Base-by-base conservation (phyloP, 2,113 vertebrate genomes). In the Myiozetetes cayanensis region DNA sequence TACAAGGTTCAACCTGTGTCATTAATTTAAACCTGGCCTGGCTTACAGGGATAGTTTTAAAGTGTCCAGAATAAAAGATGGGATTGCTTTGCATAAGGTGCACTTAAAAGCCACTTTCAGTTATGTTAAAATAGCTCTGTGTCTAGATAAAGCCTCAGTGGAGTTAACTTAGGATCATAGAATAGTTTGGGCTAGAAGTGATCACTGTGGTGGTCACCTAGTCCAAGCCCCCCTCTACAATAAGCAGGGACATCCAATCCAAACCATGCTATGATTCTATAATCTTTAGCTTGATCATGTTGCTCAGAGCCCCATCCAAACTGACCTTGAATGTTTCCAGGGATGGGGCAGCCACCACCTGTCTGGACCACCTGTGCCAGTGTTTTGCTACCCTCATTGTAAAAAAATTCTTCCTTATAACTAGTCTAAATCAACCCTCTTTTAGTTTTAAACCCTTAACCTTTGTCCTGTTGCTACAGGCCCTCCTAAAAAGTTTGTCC, bases 401-500 rank as follows among this genome's bases (percentile, higher is more conserved):
- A 49, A 78, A 73, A 55, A 28, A 62, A 3, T 9, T 72, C 35
- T 55, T 77, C 23, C 31, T 61, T 62, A 0, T 7, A 46, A 25
- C 25, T 52, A 22, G 8, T 52, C 16, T 58, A 25, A 43, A 68
- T 70, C 30, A 44, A 5, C 31, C 6, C 41, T 37, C 20, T 68
- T 56, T 66, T 31, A 21, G 15, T 50, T 86, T 79, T 17, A 79
- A 87, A 37, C 37, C 18, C 4, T 35, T 41, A 33, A 30, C 14
- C 15, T 22, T 63, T 46, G 24, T 63, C 43, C 23, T 61, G 0
- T 37, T 0, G 0, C 49, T 37, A 39, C 30, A 65, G 50, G 50
- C 21, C 28, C 37, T 55, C 6, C n/a, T 72, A 15, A 41, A 24
- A 43, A 22, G n/a, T 49, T 46, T 59, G n/a, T 66, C 11, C 10